phyloP scores from a whole-genome alignment of 2,113 vertebrate genomes.

The Clarias magur region DNA sequence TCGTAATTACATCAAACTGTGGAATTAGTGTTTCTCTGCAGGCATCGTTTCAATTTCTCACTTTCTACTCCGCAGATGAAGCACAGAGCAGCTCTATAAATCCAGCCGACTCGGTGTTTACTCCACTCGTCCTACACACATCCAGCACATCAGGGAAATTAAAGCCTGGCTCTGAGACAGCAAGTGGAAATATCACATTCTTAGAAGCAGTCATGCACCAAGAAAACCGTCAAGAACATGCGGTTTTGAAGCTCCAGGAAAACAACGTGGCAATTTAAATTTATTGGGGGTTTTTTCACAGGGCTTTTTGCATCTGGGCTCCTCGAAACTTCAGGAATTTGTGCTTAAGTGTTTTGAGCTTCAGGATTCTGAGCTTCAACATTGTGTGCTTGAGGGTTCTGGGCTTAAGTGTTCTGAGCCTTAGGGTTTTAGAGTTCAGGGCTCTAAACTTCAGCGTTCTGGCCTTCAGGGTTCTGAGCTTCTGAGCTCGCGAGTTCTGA shows the following conservation, averaged over 20 bases:
- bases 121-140: neutral
- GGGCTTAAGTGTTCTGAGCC: neutral
- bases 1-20: slow-evolving; percentile 74
- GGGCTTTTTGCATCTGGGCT: neutral
- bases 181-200: neutral
- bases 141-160: neutral
- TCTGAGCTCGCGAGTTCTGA: neutral
- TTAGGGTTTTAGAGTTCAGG: neutral
- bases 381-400: neutral
- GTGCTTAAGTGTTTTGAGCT: neutral
- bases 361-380: slow-evolving; percentile 17
- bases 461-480: neutral
- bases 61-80: neutral
- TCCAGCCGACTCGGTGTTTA: neutral
- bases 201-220: neutral
- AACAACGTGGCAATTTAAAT: neutral
- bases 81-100: neutral
- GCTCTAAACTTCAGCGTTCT: neutral
- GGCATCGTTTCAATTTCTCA: slow-evolving; percentile 10
- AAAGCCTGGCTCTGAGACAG: neutral
- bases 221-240: neutral
- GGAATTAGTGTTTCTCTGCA: slow-evolving; percentile 71
- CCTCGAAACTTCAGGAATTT: neutral
- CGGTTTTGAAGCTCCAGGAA: neutral
- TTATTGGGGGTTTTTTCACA: neutral